Conservation (phyloP, 2,888 invertebrate genomes). For the Steromphala cineraria region DNA sequence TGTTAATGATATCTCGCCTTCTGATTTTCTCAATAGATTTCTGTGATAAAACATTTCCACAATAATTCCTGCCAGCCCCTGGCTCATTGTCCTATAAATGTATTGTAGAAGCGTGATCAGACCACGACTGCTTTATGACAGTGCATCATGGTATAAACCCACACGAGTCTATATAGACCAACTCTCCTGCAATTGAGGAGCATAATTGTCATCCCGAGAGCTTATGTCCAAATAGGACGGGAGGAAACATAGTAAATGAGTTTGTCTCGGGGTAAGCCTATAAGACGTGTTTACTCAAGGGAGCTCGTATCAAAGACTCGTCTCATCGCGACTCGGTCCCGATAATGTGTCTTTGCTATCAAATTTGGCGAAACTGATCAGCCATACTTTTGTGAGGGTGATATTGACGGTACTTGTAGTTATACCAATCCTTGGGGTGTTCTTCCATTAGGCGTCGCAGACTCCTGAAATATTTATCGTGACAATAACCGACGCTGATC, state of each 20-base stretch:
- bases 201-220: constrained; percentile 3
- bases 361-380: background rate
- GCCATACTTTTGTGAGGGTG: background rate
- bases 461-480: background rate
- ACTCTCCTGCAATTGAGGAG: background rate
- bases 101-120: no score
- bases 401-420: background rate
- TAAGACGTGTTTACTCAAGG: background rate
- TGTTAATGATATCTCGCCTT: no score
- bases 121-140: no score
- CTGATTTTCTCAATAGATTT: no score
- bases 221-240: background rate
- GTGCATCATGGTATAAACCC: no score
- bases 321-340: background rate
- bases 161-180: background rate
- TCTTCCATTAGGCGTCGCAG: background rate
- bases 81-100: no score
- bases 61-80: no score
- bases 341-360: constrained; percentile 9
- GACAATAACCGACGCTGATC: background rate
- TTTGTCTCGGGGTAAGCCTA: background rate
- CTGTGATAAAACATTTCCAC: no score
- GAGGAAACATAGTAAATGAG: constrained; percentile 1
- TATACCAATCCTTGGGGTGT: background rate
- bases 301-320: background rate